These are phyloP conservation scores for Plecotus auritus DNA, from an alignment of 2,113 vertebrate species.

Conservation along the genomic window DNA sequence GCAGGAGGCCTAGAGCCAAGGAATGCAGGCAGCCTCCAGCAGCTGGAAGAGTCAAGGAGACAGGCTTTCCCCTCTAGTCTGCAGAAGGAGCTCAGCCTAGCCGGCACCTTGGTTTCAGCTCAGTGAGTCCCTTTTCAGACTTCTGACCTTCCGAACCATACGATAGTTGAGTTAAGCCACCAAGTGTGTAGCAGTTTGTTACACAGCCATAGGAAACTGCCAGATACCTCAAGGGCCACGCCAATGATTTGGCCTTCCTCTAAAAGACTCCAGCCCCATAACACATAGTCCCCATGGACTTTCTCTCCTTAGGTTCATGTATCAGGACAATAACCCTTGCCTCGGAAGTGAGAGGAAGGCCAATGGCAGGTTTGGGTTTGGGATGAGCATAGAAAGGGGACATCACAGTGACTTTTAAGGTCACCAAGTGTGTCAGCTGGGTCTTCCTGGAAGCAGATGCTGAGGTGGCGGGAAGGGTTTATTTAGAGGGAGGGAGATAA, in stretches of 20 bases:
- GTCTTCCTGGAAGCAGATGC: neutral
- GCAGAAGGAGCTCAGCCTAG: neutral
- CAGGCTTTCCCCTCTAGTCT: neutral
- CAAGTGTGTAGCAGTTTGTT: neutral
- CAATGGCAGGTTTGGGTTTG: neutral
- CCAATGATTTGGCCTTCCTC: neutral
- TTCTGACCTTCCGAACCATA: neutral
- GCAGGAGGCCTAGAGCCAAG: neutral
- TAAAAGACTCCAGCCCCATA: neutral
- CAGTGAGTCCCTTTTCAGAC: neutral
- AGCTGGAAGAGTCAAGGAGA: no score
- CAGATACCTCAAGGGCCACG: neutral
- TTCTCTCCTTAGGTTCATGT: neutral
- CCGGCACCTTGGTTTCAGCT: neutral
- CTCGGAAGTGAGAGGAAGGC: neutral
- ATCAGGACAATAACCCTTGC: neutral
- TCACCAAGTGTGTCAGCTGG: neutral
- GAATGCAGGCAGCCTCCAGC: neutral
- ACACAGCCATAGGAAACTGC: neutral
- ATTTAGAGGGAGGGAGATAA: neutral
- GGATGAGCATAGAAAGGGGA: neutral
- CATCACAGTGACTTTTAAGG: neutral
- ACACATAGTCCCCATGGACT: neutral
- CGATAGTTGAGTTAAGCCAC: neutral
- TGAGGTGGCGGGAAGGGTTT: neutral